Conservation (phyloP, 2,113 vertebrate species). For the Hemiscyllium ocellatum region DNA sequence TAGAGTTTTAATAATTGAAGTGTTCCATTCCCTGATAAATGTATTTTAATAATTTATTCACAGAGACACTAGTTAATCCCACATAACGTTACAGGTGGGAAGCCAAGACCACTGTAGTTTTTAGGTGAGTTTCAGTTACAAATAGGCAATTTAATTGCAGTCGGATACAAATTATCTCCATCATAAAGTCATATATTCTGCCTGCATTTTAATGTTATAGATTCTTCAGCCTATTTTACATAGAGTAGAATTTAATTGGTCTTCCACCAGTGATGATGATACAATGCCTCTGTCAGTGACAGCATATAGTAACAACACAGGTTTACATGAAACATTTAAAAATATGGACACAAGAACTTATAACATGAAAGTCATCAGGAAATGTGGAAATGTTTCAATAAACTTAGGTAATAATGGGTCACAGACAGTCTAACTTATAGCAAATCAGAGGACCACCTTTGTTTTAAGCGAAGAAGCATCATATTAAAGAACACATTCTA, state of each 20-base stretch:
- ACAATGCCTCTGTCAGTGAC: no score
- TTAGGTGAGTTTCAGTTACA: background rate
- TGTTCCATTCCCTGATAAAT: background rate
- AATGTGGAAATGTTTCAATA: background rate
- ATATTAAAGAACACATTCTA: background rate
- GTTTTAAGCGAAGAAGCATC: background rate
- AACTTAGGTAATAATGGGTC: background rate
- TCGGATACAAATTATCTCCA: background rate
- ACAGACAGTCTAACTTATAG: background rate
- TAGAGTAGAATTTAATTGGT: background rate
- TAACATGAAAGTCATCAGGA: background rate
- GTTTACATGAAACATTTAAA: background rate
- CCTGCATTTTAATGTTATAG: background rate
- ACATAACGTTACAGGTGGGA: background rate
- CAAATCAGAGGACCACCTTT: background rate
- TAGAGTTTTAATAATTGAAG: conserved; percentile 34
- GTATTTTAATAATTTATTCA: conserved; percentile 23
- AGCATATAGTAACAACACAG: no score
- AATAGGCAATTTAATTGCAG: background rate
- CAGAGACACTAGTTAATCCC: background rate
- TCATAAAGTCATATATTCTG: background rate
- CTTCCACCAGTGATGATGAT: background rate
- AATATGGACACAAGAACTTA: background rate
- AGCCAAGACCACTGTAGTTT: background rate
- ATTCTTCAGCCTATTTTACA: background rate